Conservation (phyloP, 2,888 invertebrate species). For the Sminthurides aquaticus region DNA sequence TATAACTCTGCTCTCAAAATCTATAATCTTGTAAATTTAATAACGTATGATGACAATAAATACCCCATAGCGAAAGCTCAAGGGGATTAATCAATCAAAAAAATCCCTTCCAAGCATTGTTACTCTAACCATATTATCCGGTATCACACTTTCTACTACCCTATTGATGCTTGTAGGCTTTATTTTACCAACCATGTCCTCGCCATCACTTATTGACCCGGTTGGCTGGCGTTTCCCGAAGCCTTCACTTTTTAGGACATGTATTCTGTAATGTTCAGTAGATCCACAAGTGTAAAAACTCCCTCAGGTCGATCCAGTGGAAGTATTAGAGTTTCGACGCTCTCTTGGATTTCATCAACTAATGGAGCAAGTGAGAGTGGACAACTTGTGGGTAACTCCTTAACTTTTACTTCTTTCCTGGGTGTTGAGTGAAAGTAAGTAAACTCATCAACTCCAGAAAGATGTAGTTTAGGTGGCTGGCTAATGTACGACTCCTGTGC, state of each 20-base stretch:
- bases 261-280: background rate
- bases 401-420: background rate
- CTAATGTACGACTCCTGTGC: background rate
- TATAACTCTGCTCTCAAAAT: no score
- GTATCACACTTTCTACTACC: background rate
- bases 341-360: no score
- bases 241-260: background rate
- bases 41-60: no score
- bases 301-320: background rate
- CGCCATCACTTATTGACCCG: background rate
- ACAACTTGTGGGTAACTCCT: background rate
- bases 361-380: background rate
- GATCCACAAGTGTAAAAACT: background rate
- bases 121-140: background rate
- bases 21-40: no score
- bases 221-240: background rate
- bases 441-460: constrained; percentile 2
- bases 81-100: no score
- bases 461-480: background rate
- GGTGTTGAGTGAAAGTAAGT: background rate
- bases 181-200: background rate
- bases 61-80: no score
- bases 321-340: background rate
- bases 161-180: background rate
- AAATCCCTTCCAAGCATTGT: background rate